These are phyloP conservation scores for Neotragus pygmaeus DNA, from an alignment of 2,113 vertebrate species.

Conservation along the genomic window DNA sequence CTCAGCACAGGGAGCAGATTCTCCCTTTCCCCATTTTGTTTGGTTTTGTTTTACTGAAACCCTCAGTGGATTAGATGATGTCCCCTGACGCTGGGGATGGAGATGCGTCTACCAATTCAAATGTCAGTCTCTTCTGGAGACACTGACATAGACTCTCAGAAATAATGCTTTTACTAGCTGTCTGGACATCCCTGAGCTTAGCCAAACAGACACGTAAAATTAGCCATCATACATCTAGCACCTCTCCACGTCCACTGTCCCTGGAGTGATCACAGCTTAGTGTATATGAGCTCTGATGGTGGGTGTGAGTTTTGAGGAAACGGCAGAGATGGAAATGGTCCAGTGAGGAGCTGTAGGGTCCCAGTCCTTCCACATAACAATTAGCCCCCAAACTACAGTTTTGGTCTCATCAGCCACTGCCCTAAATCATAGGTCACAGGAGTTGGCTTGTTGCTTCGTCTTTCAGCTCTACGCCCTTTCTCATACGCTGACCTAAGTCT, in stretches of 20 bases:
- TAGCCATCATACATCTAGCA: neutral
- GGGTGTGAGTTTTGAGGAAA: neutral
- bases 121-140: neutral
- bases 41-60: neutral
- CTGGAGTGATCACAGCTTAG: neutral
- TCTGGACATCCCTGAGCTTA: neutral
- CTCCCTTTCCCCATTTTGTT: neutral
- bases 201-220: neutral
- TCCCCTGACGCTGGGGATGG: neutral
- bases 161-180: neutral
- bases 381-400: neutral
- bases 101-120: neutral
- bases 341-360: neutral
- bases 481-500: neutral
- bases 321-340: neutral
- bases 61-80: neutral
- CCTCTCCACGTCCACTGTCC: neutral
- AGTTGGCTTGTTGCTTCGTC: neutral
- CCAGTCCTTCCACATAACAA: neutral
- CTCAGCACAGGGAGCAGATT: neutral
- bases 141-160: neutral
- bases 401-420: neutral
- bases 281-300: neutral
- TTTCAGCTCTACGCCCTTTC: accelerated
- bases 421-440: neutral